Conservation (phyloP, 2,888 invertebrate species). For the Microplitis deprimator region DNA sequence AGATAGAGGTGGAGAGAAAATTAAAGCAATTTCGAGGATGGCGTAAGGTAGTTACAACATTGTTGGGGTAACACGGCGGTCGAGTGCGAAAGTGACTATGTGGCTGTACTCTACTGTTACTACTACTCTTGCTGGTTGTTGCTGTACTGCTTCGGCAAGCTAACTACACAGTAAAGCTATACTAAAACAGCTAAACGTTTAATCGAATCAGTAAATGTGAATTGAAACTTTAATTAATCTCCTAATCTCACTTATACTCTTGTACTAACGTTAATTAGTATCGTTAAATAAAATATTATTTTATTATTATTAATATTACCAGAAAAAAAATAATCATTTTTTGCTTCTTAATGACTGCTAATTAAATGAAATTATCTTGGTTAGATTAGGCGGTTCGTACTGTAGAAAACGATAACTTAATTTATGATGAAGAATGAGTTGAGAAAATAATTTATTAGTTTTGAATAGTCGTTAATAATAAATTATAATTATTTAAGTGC, state of each 20-base stretch:
- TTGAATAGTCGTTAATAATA: not conserved
- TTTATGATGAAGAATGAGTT: not conserved
- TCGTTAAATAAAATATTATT: constrained; percentile 4
- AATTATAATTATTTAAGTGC: not conserved
- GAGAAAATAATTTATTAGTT: not conserved
- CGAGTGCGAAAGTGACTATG: constrained; percentile 33
- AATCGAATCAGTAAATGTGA: constrained; percentile 40
- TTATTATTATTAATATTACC: not conserved
- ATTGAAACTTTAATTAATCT: constrained; percentile 39
- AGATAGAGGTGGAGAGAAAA: constrained; percentile 49
- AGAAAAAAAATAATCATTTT: constrained; percentile 8
- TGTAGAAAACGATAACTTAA: not conserved
- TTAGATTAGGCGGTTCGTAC: not conserved
- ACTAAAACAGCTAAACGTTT: constrained; percentile 12
- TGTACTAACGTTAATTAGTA: not conserved
- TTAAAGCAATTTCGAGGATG: constrained; percentile 51
- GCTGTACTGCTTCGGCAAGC: not conserved
- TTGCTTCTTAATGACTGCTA: not conserved
- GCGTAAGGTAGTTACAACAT: constrained; percentile 55
- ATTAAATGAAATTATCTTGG: not conserved
- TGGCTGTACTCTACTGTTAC: constrained; percentile 9
- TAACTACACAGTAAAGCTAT: not conserved
- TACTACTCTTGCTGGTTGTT: constrained; percentile 4
- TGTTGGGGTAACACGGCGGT: constrained; percentile 39
- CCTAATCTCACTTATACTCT: constrained; percentile 21